Percentiles rank a stretch among this genome's conserved stretches.
phyloP scores from a whole-genome alignment of 1,140 invertebrate species.

The Drosophila lacertosa region DNA sequence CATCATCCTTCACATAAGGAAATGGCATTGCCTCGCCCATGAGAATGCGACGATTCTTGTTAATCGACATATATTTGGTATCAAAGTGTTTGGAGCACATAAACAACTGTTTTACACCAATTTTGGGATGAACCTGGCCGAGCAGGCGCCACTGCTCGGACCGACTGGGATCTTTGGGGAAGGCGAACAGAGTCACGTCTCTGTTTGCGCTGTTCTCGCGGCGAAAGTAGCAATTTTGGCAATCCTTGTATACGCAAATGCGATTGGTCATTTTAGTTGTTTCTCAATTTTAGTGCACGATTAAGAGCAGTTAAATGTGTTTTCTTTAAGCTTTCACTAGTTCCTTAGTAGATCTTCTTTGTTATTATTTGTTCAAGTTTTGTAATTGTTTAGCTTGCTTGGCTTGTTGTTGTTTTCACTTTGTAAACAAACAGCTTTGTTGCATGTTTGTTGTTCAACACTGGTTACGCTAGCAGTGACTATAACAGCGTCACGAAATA shows the following conservation, averaged over 20 bases:
- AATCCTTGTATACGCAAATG: slow-evolving; percentile 67
- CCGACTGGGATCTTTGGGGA: slow-evolving; percentile 62
- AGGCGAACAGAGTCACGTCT: slow-evolving; percentile 57
- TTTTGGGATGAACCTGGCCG: slow-evolving; percentile 55
- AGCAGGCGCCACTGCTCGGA: slow-evolving; percentile 53
- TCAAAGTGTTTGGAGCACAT: slow-evolving; percentile 79
- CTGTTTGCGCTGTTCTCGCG: slow-evolving; percentile 7
- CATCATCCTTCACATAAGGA: slow-evolving; percentile 30
- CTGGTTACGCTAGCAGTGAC: background rate
- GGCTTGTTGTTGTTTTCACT: background rate
- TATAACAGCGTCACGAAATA: background rate
- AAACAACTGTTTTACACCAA: slow-evolving; percentile 31
- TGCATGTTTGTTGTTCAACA: background rate
- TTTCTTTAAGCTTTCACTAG: too few species aligned
- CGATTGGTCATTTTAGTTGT: slow-evolving; percentile 52
- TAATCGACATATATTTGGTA: slow-evolving; percentile 49
- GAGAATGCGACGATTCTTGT: slow-evolving; percentile 52
- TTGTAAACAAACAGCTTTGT: background rate
- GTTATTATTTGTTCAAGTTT: slow-evolving; percentile 3
- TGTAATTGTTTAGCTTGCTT: background rate
- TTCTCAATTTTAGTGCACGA: too few species aligned
- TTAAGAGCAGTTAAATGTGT: too few species aligned
- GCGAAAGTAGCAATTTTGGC: slow-evolving; percentile 48
- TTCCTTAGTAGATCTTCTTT: too few species aligned
- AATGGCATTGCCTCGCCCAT: slow-evolving; percentile 63